Evolutionary conservation across 2,797 vertebrate species (phyloP).

Genomic region (Vespertilio murinus): DNA sequence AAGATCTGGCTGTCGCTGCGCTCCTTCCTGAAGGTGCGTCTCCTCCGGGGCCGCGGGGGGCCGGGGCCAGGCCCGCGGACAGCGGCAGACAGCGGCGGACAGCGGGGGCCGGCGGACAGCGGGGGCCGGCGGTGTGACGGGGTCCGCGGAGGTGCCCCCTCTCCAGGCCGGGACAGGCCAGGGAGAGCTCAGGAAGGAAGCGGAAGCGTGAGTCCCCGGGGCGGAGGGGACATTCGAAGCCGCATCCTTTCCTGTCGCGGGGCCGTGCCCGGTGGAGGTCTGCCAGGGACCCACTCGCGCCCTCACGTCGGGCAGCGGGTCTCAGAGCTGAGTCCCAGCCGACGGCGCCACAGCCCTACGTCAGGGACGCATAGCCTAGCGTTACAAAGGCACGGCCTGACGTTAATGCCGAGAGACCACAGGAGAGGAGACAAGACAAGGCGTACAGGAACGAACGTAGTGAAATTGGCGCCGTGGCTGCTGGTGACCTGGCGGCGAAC

Average conservation of each 20-base stretch:
- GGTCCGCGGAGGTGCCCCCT: accelerated
- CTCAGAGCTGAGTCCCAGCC: not conserved
- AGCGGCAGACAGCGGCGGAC: too few relatives aligned
- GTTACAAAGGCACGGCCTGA: not conserved
- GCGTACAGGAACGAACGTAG: accelerated
- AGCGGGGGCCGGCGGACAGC: too few relatives aligned
- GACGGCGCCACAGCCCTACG: not conserved
- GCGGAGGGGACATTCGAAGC: not conserved
- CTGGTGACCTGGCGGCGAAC: accelerated
- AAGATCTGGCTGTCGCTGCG: slow-evolving; percentile 99
- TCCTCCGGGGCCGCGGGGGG: not conserved
- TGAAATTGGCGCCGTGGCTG: not conserved
- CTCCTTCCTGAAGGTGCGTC: slow-evolving; percentile 94
- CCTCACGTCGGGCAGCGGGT: not conserved
- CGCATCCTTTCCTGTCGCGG: not conserved
- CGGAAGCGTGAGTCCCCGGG: not conserved
- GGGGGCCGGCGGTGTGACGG: too few relatives aligned
- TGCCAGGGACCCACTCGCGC: not conserved
- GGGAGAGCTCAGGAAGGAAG: not conserved
- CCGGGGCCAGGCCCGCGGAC: too few relatives aligned
- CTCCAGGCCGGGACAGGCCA: not conserved
- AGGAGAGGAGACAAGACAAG: not conserved
- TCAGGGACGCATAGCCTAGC: too few relatives aligned
- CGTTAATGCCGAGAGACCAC: too few relatives aligned
- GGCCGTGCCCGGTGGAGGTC: too few relatives aligned